Conservation (phyloP, 1,140 invertebrate genomes). For the Plodia interpunctella region DNA sequence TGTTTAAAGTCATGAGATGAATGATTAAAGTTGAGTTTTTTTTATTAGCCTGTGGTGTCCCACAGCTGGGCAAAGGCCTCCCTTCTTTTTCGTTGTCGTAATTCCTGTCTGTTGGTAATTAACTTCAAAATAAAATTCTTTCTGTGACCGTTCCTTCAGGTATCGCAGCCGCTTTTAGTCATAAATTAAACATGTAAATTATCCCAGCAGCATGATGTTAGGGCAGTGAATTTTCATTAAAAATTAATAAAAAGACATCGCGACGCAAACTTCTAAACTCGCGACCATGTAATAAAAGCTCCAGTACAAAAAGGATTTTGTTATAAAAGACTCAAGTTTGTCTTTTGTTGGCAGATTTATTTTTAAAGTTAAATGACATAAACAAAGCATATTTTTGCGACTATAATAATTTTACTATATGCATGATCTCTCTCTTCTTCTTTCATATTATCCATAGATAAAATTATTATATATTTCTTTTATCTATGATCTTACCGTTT, state of each 20-base stretch:
- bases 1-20: too few species aligned
- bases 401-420: too few species aligned
- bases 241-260: conserved; percentile 6
- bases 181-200: conserved; percentile 6
- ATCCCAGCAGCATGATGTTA: neutral
- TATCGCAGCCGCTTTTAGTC: neutral
- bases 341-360: conserved; percentile 10
- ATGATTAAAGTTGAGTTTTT: too few species aligned
- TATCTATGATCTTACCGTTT: too few species aligned
- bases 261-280: conserved; percentile 5
- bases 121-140: too few species aligned
- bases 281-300: conserved; percentile 8
- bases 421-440: too few species aligned
- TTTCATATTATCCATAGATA: too few species aligned
- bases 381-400: neutral
- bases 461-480: too few species aligned
- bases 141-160: neutral
- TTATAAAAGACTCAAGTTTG: conserved; percentile 12
- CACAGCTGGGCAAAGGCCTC: too few species aligned
- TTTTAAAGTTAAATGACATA: conserved; percentile 8
- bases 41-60: too few species aligned
- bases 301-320: conserved; percentile 7
- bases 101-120: too few species aligned
- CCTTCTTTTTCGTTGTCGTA: too few species aligned
- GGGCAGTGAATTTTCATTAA: conserved; percentile 2